Evolutionary conservation across 2,888 invertebrate species (phyloP).

Genomic region (Tetheella fluctuosa): DNA sequence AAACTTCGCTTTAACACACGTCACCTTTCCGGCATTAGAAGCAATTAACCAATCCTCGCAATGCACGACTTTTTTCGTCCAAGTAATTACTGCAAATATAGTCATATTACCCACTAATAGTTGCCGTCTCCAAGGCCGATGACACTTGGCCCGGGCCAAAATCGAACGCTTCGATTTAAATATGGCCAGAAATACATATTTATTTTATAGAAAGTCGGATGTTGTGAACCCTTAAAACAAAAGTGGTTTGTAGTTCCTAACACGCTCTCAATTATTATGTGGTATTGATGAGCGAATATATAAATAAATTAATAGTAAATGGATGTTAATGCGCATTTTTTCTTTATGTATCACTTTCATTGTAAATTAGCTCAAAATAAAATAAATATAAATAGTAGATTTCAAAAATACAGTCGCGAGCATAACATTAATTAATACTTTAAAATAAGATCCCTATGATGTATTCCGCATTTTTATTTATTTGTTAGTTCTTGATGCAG

Average conservation of each 20-base stretch:
- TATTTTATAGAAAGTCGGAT: constrained; percentile 1
- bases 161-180: neutral
- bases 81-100: constrained; percentile 10
- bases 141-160: neutral
- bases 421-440: too few species aligned
- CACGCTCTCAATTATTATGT: too few species aligned
- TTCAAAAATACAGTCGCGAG: too few species aligned
- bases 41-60: neutral
- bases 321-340: too few species aligned
- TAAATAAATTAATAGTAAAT: neutral
- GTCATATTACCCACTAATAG: constrained; percentile 3
- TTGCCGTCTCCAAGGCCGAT: neutral
- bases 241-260: neutral
- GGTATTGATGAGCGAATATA: neutral
- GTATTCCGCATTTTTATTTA: too few species aligned
- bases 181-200: neutral
- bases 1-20: constrained; percentile 11
- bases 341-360: too few species aligned
- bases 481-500: too few species aligned
- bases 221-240: constrained; percentile 1
- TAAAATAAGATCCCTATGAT: too few species aligned
- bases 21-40: neutral
- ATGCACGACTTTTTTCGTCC: constrained; percentile 2
- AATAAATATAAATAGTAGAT: too few species aligned
- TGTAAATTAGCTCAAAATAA: too few species aligned